phyloP scores from a whole-genome alignment of 2,888 invertebrate genomes.

The Stenichneumon culpator region DNA sequence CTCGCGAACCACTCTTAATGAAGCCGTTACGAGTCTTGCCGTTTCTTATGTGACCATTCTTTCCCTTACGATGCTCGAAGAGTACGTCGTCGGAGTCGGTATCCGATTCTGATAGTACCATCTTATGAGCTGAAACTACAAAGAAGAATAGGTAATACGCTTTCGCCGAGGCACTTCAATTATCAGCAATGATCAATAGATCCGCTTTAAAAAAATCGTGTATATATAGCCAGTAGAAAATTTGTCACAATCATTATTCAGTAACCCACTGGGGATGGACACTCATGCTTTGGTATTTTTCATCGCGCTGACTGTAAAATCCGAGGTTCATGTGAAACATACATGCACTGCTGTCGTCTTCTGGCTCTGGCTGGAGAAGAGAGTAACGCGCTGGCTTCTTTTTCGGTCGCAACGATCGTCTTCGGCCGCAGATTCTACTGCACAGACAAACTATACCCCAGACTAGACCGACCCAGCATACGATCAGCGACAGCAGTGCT shows the following conservation, averaged over 20 bases:
- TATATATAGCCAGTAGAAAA: constrained; percentile 30
- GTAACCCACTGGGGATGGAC: not conserved
- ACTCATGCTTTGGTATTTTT: constrained; percentile 7
- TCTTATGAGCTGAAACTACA: constrained; percentile 87
- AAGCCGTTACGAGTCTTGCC: constrained; percentile 86
- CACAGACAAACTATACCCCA: constrained; percentile 90
- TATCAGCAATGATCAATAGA: not conserved
- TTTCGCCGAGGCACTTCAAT: not conserved
- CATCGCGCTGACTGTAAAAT: constrained; percentile 42
- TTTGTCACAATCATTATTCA: not conserved
- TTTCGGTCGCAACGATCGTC: constrained; percentile 86
- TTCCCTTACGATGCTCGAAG: constrained; percentile 90
- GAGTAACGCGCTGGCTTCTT: constrained; percentile 90
- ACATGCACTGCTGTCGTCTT: constrained; percentile 89
- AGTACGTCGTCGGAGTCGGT: constrained; percentile 93
- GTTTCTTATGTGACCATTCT: constrained; percentile 86
- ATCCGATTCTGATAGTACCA: constrained; percentile 91
- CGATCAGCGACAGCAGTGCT: constrained; percentile 87
- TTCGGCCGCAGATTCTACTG: constrained; percentile 86
- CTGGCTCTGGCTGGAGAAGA: constrained; percentile 90
- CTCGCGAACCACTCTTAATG: constrained; percentile 85
- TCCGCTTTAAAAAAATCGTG: constrained; percentile 6
- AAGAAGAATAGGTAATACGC: constrained; percentile 65
- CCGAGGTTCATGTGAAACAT: constrained; percentile 76
- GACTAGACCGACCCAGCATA: constrained; percentile 88